Evolutionary conservation across 2,113 vertebrate species (phyloP).

Genomic region (Dasyprocta punctata): DNA sequence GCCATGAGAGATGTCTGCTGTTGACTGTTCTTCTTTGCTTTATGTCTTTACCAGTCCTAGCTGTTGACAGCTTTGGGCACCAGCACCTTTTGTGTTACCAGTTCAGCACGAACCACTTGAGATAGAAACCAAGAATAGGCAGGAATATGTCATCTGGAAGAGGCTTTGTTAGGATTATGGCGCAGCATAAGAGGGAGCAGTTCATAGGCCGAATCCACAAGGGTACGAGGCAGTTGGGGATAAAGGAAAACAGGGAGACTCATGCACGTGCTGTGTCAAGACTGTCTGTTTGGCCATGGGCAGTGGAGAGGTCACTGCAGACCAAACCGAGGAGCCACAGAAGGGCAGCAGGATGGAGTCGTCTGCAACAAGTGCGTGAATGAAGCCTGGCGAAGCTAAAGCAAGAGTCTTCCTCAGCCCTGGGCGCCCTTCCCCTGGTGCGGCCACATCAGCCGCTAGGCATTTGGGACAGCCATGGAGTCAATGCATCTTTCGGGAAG

Average conservation of each 20-base stretch:
- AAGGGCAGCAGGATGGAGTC: not conserved
- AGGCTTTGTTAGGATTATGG: not conserved
- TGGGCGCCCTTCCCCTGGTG: not conserved
- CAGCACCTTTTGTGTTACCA: not conserved
- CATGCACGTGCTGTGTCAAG: not conserved
- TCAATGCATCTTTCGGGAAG: not conserved
- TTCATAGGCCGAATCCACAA: not conserved
- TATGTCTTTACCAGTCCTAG: not conserved
- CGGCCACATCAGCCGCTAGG: not conserved
- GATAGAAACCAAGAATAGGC: not conserved
- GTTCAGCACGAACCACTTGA: not conserved
- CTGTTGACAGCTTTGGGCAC: not conserved
- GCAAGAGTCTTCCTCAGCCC: not conserved
- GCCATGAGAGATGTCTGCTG: not conserved
- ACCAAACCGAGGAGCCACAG: not conserved
- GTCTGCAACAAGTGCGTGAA: not conserved
- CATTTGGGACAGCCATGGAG: not conserved
- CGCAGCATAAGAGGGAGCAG: not conserved
- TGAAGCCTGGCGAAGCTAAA: not conserved
- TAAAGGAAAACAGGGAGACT: not conserved
- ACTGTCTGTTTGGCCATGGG: not conserved
- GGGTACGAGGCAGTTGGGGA: no score
- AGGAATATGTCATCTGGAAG: not conserved
- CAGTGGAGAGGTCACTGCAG: not conserved
- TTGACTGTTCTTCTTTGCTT: not conserved